Base-by-base conservation (phyloP, 2,888 invertebrate species). In the Sesamia inferens region DNA sequence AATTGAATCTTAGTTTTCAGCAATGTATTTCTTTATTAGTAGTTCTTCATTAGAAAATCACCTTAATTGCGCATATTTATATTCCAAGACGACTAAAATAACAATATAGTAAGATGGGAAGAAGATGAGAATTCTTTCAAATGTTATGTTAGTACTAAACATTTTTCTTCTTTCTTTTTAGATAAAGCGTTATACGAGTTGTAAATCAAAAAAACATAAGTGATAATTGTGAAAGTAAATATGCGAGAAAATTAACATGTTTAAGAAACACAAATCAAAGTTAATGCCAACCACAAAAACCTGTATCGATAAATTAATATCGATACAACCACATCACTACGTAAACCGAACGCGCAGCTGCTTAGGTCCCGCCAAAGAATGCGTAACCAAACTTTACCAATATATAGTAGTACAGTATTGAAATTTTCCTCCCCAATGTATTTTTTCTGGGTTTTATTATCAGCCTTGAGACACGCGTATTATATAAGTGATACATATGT, bases 311-410 rank as follows among this genome's bases (percentile, higher is more conserved):
- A 71, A 42, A 5, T 0, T 31, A 5, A 44, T 24, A 69, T 48
- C 69, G 71, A 72, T 48, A 65, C 2, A 4, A 11, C 0, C 22
- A 14, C 69, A 72, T 47, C 84, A 54, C 68, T 68, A 59, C 0
- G 13, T 16, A 66, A 81, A 51, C 48, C 61, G 11, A 71, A 51
- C 54, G 44, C 68, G 19, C 81, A 77, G 71, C 86, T 78, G 79
- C 71, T 78, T 71, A 77, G 64, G 76, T 76, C 69, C 70, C 76
- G 68, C 68, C 62, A 71, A 76, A 85, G 78, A 85, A 82, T 80
- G 81, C 76, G 79, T 74, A 57, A 51, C 31, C 69, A 79, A 87
- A 87, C 81, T 86, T 87, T 84, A 68, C 79, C 85, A 87, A 86
- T 87, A 87, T 82, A 68, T 78, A 31, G 31, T 31, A 31, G 31